Conservation (phyloP, 2,888 invertebrate genomes). For the Drosophila pseudotakahashii region DNA sequence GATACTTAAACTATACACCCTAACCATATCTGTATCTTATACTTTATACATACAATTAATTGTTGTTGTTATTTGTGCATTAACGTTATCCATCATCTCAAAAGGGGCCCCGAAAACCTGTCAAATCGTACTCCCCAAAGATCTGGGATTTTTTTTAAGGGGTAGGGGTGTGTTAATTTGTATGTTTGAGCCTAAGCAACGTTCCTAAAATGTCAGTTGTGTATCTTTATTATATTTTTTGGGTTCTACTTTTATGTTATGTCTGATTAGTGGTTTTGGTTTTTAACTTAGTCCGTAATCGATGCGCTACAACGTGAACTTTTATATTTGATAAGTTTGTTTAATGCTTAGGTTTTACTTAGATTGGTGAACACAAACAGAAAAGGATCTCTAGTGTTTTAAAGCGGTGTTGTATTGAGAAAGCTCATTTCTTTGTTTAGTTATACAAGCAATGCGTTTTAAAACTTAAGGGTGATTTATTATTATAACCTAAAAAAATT, state of each 20-base stretch:
- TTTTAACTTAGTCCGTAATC: conserved; percentile 43
- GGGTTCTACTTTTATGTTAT: conserved; percentile 38
- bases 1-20: conserved; percentile 13
- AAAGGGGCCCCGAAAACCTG: background rate
- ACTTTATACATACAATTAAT: conserved; percentile 22
- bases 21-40: conserved; percentile 21
- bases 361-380: conserved; percentile 18
- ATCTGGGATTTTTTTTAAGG: conserved; percentile 12
- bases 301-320: conserved; percentile 74
- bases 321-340: conserved; percentile 52
- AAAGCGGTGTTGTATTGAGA: conserved; percentile 3
- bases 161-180: conserved; percentile 13
- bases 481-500: background rate
- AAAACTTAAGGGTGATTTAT: background rate
- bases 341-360: conserved; percentile 15
- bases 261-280: conserved; percentile 28
- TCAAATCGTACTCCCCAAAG: background rate
- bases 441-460: conserved; percentile 1
- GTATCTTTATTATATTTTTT: conserved; percentile 28
- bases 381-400: conserved; percentile 39
- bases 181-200: conserved; percentile 47
- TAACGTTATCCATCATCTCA: conserved; percentile 51
- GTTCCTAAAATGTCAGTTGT: conserved; percentile 63
- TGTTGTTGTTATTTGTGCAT: conserved; percentile 80
- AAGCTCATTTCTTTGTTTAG: too few species aligned